Evolutionary conservation across 1,140 invertebrate species (phyloP), one percentile per base, ranked within the genome.

Genomic region (Papilio polyxenes): DNA sequence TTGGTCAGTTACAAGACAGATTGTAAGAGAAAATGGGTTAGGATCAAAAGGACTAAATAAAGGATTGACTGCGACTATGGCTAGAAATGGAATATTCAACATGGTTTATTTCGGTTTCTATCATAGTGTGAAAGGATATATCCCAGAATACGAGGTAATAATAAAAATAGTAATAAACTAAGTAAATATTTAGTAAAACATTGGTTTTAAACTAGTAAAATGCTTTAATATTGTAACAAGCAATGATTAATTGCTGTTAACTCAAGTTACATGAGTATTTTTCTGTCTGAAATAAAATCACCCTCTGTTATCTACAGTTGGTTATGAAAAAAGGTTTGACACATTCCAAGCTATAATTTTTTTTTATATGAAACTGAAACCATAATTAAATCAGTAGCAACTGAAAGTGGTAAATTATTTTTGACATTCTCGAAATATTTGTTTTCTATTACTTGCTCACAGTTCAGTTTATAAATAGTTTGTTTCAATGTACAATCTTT

Each of bases 61-160:
- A 94, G 98, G 98, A n/a, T 89, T 99, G 0, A 97, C 97, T 0
- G 97, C 98, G 0, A 99, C 98, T 3, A 96, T 98, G 87, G 96
- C 96, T 10, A 96, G 98, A 88, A 98, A 99, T 95, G 98, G 97
- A 0, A 95, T 98, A 4, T 99, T 98, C 89, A 99, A 99, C 93
- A 97, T 97, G 96, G 96, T 98, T 75, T 99, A 99, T 92, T 99
- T 99, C 89, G 98, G 98, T 48, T 98, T 98, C 91, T 99, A 99
- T 94, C 98, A 99, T 95, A 98, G 97, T 84, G 96, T 98, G 1
- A 98, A 98, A 95, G 96, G 96, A 56, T 95, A 95, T 87, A 89
- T 98, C 80, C 97, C 97, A 20, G 95, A 96, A 89, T 95, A 95
- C 88, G 90, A 97, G 91, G 97, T 95, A 84, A 92, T 87, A 87